Base-by-base conservation (phyloP, 2,888 invertebrate species). In the Amblyjoppa proteus region DNA sequence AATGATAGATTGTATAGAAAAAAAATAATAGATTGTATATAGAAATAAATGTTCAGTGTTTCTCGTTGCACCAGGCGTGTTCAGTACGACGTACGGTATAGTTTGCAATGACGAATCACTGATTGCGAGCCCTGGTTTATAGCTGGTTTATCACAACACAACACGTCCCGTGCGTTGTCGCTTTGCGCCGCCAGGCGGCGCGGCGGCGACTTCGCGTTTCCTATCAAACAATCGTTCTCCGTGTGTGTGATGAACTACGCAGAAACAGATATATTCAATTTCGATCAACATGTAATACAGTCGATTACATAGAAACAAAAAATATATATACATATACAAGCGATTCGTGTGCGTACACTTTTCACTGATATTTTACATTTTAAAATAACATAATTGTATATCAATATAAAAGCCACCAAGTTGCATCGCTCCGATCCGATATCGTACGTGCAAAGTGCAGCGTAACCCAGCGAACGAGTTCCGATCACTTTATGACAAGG, bases 401-500 rank as follows among this genome's bases (percentile, higher is more conserved):
- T 13, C 58, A 25, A 58, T 58, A 58, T 13, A 58, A 58, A 25
- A 58, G 4, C 11, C 58, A 58, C 28, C 28, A 13, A 58, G 45
- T 16, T 49, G 45, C 41, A 41, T 49, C 45, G 45, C 16, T 16
- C 13, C 45, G 16, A 49, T 16, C 4, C 45, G 45, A 49, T 49
- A 49, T 16, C 16, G 45, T 49, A 49, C 28, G 69, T 45, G 61
- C 58, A 74, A 31, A 34, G 20, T 34, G 58, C 73, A 25, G 56
- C 41, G 53, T 41, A 75, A 75, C 58, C 16, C 51, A 61, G 31
- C 16, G n/a, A 61, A 71, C 68, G 73, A 83, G 69, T 28, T 64
- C 58, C 61, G 25, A 64, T 69, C 71, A 76, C 66, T 58, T 45
- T 81, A 81, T 84, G 84, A 84, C 66, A 77, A 77, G 64, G 77